Base-by-base conservation (phyloP, 2,113 vertebrate genomes). In the Oncorhynchus tshawytscha region DNA sequence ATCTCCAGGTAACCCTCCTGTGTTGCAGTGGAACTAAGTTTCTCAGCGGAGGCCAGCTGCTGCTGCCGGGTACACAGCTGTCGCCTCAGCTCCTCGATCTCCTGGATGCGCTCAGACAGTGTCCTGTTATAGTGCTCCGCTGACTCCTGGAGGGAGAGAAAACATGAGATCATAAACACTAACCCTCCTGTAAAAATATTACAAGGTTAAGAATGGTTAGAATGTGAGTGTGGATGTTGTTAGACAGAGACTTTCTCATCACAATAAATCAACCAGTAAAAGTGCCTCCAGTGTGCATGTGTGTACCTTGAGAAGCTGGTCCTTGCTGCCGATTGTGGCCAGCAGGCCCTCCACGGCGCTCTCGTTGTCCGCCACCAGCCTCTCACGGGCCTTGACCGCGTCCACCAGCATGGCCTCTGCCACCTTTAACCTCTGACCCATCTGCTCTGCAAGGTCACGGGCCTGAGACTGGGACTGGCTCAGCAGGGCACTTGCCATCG, bases 401-500 rank as follows among this genome's bases (percentile, higher is more conserved):
- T 94, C 91, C 1, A 91, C 83, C 73, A 95, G 67, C 92, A 91
- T 91, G 0, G 83, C 87, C 79, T 95, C 93, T 1, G 89, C 90
- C 39, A 93, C 86, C 83, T 95, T 95, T 76, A 94, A 87, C 88
- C 92, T 92, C 76, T 94, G 93, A 72, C 86, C 84, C 91, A 94
- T 92, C 80, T 93, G 93, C 54, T 94, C 92, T 20, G 86, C 88
- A 0, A 94, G 76, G 80, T 93, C 91, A 27, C 71, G 80, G 9
- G 84, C 77, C 27, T 88, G 82, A 73, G 73, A 90, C 65, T 93
- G 91, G 1, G 90, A 89, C 79, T 93, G 89, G 82, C 65, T 92
- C 48, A 93, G 69, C 88, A 92, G 31, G 0, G 86, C 84, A 24
- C 82, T 75, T 0, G 89, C 74, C 89, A 93, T 88, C 70, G 93